Evolutionary conservation across 2,113 vertebrate genomes (phyloP), one percentile per base, ranked within the genome.

Genomic region (Hippocampus mohnikei): DNA sequence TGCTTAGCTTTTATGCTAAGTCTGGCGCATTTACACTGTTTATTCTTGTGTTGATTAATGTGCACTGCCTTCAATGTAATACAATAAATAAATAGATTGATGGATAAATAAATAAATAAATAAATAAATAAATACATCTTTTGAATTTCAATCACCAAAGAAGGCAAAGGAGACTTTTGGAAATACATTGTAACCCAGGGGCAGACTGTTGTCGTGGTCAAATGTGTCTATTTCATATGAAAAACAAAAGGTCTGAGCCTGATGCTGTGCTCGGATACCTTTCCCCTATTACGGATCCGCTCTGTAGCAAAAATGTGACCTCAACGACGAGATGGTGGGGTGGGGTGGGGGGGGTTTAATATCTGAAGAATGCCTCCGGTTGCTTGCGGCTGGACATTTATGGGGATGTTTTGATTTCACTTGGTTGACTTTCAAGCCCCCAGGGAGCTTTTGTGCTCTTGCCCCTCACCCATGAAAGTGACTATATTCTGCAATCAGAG

Each of bases 401-500:
- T 75, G 71, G 62, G 59, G 69, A 74, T 27, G 33, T 42, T 73
- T 67, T 75, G 40, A 65, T 78, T 75, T 65, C 37, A 1, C 33
- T 63, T 11, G 4, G 37, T 70, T 83, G 81, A 68, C 41, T 46
- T 65, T 46, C 27, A 65, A 27, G n/a, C 41, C 46, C 23, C n/a
- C 15, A 46, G 25, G 53, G 50, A 41, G 73, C 67, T 37, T 84
- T 79, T 84, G 64, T 77, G 67, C 71, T 76, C 40, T 53, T 66
- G 66, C 42, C 67, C 74, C 76, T 87, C 72, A 74, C 70, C 82
- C 70, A 37, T 84, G 84, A 82, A 85, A 70, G 79, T 81, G 56
- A 73, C 71, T 78, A 75, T 79, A 66, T 78, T 78, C 79, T 85
- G 83, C 87, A 89, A 91, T 92, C 84, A 92, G 83, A 75, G 66